Percentiles rank a stretch among this genome's conserved stretches.
These are phyloP conservation scores for Lepidurus packardi DNA, from an alignment of 1,140 invertebrate species.

Conservation along the genomic window DNA sequence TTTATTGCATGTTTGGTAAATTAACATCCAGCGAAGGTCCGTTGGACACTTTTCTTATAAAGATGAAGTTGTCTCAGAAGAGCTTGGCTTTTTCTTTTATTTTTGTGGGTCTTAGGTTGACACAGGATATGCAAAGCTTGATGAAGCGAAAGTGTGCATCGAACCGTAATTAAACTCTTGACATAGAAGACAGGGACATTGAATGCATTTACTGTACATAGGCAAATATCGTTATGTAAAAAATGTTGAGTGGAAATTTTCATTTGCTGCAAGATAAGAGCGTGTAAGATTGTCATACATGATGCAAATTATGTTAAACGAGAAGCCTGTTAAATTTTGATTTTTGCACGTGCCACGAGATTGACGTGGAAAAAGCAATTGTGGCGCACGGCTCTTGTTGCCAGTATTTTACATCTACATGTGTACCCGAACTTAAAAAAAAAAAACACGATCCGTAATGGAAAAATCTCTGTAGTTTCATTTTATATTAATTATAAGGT, in stretches of 20 bases:
- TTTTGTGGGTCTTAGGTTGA: neutral
- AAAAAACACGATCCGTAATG: neutral
- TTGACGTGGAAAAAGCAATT: neutral
- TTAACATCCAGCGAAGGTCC: neutral
- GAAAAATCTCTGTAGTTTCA: neutral
- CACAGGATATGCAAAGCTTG: neutral
- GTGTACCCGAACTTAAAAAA: neutral
- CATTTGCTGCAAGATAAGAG: neutral
- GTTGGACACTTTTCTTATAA: neutral
- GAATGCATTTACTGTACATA: neutral
- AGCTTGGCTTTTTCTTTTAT: neutral
- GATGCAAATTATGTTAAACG: neutral
- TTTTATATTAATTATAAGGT: neutral
- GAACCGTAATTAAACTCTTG: slow-evolving; percentile 1
- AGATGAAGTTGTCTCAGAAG: neutral
- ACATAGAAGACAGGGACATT: neutral
- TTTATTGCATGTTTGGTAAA: neutral
- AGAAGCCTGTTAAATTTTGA: neutral
- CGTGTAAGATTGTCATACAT: no score
- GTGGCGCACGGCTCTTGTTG: slow-evolving; percentile 7
- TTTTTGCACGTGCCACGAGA: neutral
- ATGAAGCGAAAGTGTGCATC: slow-evolving; percentile 8
- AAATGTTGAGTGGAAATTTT: neutral
- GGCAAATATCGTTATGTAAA: slow-evolving; percentile 11
- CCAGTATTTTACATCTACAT: slow-evolving; percentile 16